These are phyloP conservation scores for Phainopepla nitens DNA, from an alignment of 2,113 vertebrate species.

Conservation along the genomic window DNA sequence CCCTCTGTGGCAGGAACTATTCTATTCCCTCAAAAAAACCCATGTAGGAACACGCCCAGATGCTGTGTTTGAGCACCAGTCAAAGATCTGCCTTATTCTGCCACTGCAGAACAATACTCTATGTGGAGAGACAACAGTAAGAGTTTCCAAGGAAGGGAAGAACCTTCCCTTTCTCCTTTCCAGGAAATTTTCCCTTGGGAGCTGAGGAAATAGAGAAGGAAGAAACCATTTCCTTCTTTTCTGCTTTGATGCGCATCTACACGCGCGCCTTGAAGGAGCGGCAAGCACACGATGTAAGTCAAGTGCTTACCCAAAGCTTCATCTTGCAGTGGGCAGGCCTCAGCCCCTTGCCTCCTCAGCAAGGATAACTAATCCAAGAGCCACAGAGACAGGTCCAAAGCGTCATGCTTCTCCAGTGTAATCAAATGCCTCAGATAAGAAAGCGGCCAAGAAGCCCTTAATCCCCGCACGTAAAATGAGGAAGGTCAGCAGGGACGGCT, in stretches of 20 bases:
- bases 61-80: neutral
- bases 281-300: neutral
- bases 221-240: neutral
- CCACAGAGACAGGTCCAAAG: neutral
- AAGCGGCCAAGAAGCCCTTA: neutral
- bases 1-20: neutral
- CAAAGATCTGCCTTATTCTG: neutral
- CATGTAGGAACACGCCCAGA: neutral
- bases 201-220: neutral
- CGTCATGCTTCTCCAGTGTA: neutral
- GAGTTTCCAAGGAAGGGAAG: neutral
- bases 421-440: neutral
- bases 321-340: constrained; percentile 30
- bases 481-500: neutral
- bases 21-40: neutral
- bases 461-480: neutral
- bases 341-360: neutral
- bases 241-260: neutral
- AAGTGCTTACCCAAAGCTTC: neutral
- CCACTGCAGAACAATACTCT: neutral
- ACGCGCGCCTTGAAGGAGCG: neutral
- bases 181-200: neutral
- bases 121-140: neutral
- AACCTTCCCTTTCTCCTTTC: neutral
- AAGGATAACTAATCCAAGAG: constrained; percentile 11